Evolutionary conservation across 2,113 vertebrate species (phyloP).

Genomic region (Hemibagrus wyckioides): DNA sequence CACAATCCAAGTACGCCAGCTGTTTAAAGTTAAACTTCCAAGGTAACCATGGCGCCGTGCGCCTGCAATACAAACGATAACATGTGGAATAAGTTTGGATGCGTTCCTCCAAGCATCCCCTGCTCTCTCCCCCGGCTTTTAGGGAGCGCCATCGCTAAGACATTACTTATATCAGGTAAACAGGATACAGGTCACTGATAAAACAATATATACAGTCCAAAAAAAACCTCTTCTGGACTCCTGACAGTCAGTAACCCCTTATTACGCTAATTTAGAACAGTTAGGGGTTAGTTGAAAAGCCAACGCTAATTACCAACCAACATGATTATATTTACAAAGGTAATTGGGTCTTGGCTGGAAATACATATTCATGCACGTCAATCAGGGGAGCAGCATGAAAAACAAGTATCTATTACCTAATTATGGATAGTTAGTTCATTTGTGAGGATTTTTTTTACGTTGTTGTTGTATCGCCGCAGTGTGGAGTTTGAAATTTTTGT

Average conservation of each 20-base stretch:
- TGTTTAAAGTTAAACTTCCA: slow-evolving; percentile 86
- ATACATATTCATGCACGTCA: slow-evolving; percentile 50
- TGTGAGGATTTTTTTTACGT: slow-evolving; percentile 24
- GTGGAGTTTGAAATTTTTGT: slow-evolving; percentile 29
- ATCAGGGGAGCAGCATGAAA: slow-evolving; percentile 45
- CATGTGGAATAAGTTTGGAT: slow-evolving; percentile 84
- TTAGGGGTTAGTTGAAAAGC: slow-evolving; percentile 50
- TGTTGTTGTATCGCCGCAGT: slow-evolving; percentile 21
- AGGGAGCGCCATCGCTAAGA: slow-evolving; percentile 75
- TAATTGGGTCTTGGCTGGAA: slow-evolving; percentile 47
- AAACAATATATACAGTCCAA: slow-evolving; percentile 73
- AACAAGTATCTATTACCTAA: slow-evolving; percentile 48
- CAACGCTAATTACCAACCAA: slow-evolving; percentile 52
- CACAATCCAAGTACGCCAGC: slow-evolving; percentile 82
- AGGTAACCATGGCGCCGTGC: slow-evolving; percentile 81
- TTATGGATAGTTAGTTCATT: slow-evolving; percentile 44
- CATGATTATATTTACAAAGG: slow-evolving; percentile 59
- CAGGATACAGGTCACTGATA: slow-evolving; percentile 81
- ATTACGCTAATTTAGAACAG: slow-evolving; percentile 53
- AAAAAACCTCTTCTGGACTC: slow-evolving; percentile 16
- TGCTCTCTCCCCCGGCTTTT: slow-evolving; percentile 75
- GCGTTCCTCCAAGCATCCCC: slow-evolving; percentile 69
- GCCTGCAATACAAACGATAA: slow-evolving; percentile 75
- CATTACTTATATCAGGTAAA: slow-evolving; percentile 80
- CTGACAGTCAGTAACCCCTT: slow-evolving; percentile 39